Percentiles rank a stretch among this genome's conserved stretches.
Evolutionary conservation across 2,888 invertebrate genomes (phyloP).

Genomic region (Aporophyla lueneburgensis): DNA sequence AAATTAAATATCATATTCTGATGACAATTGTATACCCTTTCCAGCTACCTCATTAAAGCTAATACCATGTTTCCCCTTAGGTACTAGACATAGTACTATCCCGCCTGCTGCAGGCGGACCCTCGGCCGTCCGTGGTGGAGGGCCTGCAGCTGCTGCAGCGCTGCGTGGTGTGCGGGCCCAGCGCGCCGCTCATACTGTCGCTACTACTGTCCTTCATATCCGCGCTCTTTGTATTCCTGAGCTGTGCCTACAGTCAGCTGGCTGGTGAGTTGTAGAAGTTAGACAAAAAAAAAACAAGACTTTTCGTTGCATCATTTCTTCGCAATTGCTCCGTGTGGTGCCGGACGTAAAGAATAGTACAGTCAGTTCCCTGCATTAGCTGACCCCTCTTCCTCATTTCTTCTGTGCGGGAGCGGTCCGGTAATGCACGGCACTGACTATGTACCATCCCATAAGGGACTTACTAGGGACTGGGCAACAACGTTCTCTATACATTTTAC

Average conservation of each 20-base stretch:
- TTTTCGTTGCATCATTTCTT: not conserved
- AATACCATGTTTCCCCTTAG: constrained; percentile 72
- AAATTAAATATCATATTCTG: not conserved
- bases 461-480: too few relatives aligned
- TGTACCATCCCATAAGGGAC: too few relatives aligned
- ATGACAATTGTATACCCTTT: not conserved
- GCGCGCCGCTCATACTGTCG: constrained; percentile 95
- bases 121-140: constrained; percentile 93
- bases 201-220: constrained; percentile 97
- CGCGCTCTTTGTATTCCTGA: constrained; percentile 97
- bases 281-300: not conserved
- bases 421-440: too few relatives aligned
- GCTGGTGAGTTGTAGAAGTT: constrained; percentile 81
- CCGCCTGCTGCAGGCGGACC: constrained; percentile 93
- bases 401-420: too few relatives aligned
- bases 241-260: constrained; percentile 96
- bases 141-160: constrained; percentile 95
- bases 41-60: not conserved
- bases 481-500: too few relatives aligned
- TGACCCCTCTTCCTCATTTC: too few relatives aligned
- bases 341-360: too few relatives aligned
- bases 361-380: too few relatives aligned
- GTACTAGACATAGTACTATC: constrained; percentile 96
- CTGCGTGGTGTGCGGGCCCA: constrained; percentile 94
- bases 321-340: too few relatives aligned